A percentile compares a stretch with the other conserved stretches of the same genome.
Conservation (phyloP, 2,797 vertebrate species). For the Pangasius mekongensis region DNA sequence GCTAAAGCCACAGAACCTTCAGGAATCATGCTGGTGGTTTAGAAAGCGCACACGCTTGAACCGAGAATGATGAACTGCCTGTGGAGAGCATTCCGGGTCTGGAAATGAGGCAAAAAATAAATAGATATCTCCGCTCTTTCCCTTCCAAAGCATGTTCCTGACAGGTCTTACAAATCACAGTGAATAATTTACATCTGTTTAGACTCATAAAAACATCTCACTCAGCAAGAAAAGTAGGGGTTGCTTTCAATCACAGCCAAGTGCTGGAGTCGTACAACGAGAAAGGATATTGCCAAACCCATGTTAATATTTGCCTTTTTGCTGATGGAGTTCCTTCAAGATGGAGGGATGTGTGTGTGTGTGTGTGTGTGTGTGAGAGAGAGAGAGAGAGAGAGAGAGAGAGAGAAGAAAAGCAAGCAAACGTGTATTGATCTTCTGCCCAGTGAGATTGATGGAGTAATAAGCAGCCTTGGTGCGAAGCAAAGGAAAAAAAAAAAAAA, state of each 20-base stretch:
- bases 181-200: conserved; percentile 42
- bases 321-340: conserved; percentile 36
- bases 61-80: conserved; percentile 9
- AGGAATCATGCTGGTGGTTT: not conserved
- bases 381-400: conserved; percentile 25
- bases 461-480: conserved; percentile 72
- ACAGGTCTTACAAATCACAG: conserved; percentile 33
- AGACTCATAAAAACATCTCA: conserved; percentile 35
- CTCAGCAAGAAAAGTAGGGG: conserved; percentile 16
- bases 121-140: conserved; percentile 8
- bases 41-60: not conserved
- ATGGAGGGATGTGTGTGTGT: conserved; percentile 7
- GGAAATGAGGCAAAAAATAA: conserved; percentile 26
- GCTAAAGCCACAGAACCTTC: not conserved
- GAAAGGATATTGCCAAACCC: conserved; percentile 15
- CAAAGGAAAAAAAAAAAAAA: conserved; percentile 32
- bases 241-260: conserved; percentile 8
- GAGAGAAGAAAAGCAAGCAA: conserved; percentile 62
- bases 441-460: conserved; percentile 82
- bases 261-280: not conserved
- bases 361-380: conserved; percentile 1
- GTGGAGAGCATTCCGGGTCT: conserved; percentile 6
- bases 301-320: conserved; percentile 23
- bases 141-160: conserved; percentile 33
- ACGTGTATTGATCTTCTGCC: conserved; percentile 81